Evolutionary conservation across 2,113 vertebrate genomes (phyloP).

Genomic region (Chinchilla lanigera): DNA sequence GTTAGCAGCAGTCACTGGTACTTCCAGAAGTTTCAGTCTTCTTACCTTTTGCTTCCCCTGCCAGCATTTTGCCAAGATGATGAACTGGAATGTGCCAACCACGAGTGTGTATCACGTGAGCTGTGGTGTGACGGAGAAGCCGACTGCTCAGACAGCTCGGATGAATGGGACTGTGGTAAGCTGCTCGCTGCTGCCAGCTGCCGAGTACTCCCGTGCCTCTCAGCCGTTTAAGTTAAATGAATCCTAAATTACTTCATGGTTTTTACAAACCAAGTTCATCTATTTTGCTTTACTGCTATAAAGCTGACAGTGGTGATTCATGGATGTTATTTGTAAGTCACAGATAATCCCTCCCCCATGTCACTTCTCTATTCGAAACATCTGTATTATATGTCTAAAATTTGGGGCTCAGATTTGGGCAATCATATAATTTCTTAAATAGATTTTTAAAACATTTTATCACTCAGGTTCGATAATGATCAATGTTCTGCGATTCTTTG

Average conservation of each 20-base stretch:
- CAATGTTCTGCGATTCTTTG: neutral
- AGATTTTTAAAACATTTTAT: neutral
- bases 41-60: constrained; percentile 20
- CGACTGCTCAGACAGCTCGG: constrained; percentile 95
- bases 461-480: neutral
- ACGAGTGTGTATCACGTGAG: constrained; percentile 92
- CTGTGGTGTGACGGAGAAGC: constrained; percentile 94
- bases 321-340: constrained; percentile 26
- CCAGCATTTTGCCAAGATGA: constrained; percentile 92
- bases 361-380: neutral
- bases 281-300: constrained; percentile 7
- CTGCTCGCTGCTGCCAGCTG: neutral
- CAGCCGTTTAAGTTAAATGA: neutral
- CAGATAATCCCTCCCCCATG: neutral
- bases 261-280: constrained; percentile 28
- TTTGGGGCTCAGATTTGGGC: neutral
- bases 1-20: neutral
- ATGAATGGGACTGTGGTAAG: constrained; percentile 98
- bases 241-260: neutral
- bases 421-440: neutral
- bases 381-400: neutral
- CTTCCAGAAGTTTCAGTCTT: constrained; percentile 37
- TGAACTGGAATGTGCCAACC: constrained; percentile 93
- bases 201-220: neutral
- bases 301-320: neutral